Evolutionary conservation across 2,797 vertebrate species (phyloP), one percentile per base, ranked within the genome.

Genomic region (Coreius guichenoti): DNA sequence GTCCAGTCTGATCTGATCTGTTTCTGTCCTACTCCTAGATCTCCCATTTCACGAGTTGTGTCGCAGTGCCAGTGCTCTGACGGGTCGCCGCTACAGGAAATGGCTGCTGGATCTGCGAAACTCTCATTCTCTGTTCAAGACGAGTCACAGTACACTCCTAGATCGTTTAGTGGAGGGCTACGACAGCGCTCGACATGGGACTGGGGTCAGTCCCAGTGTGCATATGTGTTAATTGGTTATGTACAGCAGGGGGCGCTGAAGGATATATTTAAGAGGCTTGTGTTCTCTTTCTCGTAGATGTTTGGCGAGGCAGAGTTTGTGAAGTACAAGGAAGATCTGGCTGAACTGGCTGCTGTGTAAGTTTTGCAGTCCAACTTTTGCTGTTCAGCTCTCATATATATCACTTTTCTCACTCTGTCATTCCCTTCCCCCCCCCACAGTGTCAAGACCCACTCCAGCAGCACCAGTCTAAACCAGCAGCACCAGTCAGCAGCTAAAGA

Each of bases 401-500:
- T 54, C 21, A 17, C 43, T 51, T 79, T 90, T 90, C 87, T 91
- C 88, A 47, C 69, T 29, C 74, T 5, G 3, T 74, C 29, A 17
- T 70, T 45, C 19, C 17, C 12, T 56, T 4, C 58, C 45, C 21
- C 13, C 9, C 87, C 72, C 73, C 51, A 5, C 91, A 99, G 97
- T 14, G 93, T 98, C 73, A 97, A 96, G 93, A 94, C 95, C 39
- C 94, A 96, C 78, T 95, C 94, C 87, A 96, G 94, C 90, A 92
- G 88, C 89, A 88, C 69, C 87, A 94, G 94, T 89, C 94, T 93
- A 74, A 97, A 93, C 90, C 92, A 94, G 83, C 95, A 97, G 89
- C 97, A 98, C 90, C 98, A 98, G 88, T 97, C 96, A 0, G 97
- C 98, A 21, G 97, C 97, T 33, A 97, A 96, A 93, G 98, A 99